Percentiles rank a stretch among this genome's conserved stretches.
Evolutionary conservation across 2,888 invertebrate species (phyloP).

Genomic region (Sinopyrophorus schimmeli): DNA sequence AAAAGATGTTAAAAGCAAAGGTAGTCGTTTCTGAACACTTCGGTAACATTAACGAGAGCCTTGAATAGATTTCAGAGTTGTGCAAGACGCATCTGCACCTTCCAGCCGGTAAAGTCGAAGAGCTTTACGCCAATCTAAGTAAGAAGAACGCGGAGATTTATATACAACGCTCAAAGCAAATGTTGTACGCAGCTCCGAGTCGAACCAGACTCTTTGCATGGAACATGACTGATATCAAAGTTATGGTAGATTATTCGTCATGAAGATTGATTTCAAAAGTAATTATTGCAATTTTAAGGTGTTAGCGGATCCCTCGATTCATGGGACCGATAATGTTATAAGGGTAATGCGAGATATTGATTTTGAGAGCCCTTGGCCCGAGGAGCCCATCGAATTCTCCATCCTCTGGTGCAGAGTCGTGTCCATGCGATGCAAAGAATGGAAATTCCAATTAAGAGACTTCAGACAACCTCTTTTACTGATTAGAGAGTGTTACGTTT

Average conservation of each 20-base stretch:
- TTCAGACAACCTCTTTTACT: slow-evolving; percentile 93
- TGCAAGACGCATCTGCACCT: slow-evolving; percentile 81
- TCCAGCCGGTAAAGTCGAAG: slow-evolving; percentile 85
- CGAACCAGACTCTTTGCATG: slow-evolving; percentile 84
- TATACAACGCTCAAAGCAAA: slow-evolving; percentile 82
- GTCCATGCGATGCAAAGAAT: slow-evolving; percentile 77
- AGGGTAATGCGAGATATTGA: slow-evolving; percentile 80
- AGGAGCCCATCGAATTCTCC: slow-evolving; percentile 83
- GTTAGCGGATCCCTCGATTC: slow-evolving; percentile 84
- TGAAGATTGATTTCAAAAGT: no score
- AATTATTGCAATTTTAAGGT: no score
- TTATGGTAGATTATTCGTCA: slow-evolving; percentile 54
- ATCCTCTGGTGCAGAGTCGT: slow-evolving; percentile 93
- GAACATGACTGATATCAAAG: slow-evolving; percentile 74
- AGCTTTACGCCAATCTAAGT: slow-evolving; percentile 82
- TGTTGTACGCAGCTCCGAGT: slow-evolving; percentile 62
- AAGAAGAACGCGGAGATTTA: slow-evolving; percentile 96
- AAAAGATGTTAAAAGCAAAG: slow-evolving; percentile 87
- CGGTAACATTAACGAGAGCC: no score
- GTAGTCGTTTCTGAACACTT: slow-evolving; percentile 44
- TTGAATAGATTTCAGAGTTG: slow-evolving; percentile 66
- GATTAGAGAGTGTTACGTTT: slow-evolving; percentile 80
- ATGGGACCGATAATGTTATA: slow-evolving; percentile 78
- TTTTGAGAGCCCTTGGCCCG: slow-evolving; percentile 88
- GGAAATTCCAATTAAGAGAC: slow-evolving; percentile 89